Conservation (phyloP, 2,888 invertebrate genomes). For the Eupithecia insigniata region DNA sequence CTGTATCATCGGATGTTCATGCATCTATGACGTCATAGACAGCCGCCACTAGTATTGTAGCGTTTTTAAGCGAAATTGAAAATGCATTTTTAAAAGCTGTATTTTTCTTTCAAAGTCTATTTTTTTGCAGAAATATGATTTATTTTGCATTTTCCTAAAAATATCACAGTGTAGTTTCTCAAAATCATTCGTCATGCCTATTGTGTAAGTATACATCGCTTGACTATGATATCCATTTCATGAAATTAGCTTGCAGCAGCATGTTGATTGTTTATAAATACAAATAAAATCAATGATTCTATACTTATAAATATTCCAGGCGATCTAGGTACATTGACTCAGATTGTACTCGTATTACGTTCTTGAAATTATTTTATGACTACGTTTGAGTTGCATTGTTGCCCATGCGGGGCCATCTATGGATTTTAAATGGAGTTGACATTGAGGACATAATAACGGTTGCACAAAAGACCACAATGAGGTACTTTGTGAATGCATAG, state of each 20-base stretch:
- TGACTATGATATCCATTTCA: background rate
- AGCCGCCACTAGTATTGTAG: no score
- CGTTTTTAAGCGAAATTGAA: no score
- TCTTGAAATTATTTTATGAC: background rate
- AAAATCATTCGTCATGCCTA: no score
- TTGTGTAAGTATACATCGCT: no score
- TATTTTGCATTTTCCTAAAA: no score
- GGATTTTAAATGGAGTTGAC: constrained; percentile 17
- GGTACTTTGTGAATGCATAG: constrained; percentile 18
- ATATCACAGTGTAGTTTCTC: no score
- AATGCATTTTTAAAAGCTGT: no score
- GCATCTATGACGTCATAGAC: no score
- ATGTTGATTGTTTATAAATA: background rate
- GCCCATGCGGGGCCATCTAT: constrained; percentile 9
- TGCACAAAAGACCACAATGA: constrained; percentile 14
- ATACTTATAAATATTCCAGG: background rate
- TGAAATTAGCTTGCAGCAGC: background rate
- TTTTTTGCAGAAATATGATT: no score
- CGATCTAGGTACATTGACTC: background rate
- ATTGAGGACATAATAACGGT: constrained; percentile 18
- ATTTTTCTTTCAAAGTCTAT: no score
- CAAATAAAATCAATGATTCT: background rate
- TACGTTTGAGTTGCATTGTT: background rate
- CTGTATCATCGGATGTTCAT: no score
- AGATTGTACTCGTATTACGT: background rate